phyloP scores from a whole-genome alignment of 2,113 vertebrate species.

The Pelodiscus sinensis region DNA sequence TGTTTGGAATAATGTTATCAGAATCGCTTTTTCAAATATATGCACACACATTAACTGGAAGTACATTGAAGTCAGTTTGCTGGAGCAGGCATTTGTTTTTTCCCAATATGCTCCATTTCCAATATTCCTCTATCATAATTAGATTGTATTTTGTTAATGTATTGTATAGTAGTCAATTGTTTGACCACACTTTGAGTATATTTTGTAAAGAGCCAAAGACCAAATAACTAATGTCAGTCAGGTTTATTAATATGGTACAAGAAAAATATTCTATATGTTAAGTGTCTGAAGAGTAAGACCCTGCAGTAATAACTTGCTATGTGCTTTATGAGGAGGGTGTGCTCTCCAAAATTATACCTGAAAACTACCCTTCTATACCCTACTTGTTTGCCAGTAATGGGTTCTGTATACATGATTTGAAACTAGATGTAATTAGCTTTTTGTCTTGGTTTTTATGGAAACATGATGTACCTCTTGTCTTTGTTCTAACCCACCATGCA shows the following conservation, averaged over 20 bases:
- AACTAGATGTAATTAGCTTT: background rate
- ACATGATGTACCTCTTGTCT: background rate
- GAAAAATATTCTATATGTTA: no score
- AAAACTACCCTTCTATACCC: background rate
- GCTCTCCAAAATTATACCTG: background rate
- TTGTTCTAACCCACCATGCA: background rate
- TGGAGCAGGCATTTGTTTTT: background rate
- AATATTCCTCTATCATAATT: background rate
- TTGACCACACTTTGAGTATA: background rate
- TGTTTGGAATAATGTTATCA: background rate
- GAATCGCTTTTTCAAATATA: background rate
- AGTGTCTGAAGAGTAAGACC: background rate
- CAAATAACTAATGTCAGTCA: background rate
- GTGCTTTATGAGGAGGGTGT: background rate
- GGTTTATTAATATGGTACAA: no score
- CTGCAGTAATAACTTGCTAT: background rate
- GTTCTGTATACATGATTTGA: background rate
- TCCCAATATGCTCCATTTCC: background rate
- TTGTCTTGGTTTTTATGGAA: background rate
- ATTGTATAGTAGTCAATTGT: background rate
- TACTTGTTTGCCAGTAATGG: background rate
- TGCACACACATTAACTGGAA: background rate
- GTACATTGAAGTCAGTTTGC: background rate
- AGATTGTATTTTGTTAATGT: background rate
- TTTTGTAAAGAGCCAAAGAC: no score